Percentiles rank a stretch among this genome's conserved stretches.
phyloP scores from a whole-genome alignment of 1,140 invertebrate genomes.

The Drosophila subpulchrella region DNA sequence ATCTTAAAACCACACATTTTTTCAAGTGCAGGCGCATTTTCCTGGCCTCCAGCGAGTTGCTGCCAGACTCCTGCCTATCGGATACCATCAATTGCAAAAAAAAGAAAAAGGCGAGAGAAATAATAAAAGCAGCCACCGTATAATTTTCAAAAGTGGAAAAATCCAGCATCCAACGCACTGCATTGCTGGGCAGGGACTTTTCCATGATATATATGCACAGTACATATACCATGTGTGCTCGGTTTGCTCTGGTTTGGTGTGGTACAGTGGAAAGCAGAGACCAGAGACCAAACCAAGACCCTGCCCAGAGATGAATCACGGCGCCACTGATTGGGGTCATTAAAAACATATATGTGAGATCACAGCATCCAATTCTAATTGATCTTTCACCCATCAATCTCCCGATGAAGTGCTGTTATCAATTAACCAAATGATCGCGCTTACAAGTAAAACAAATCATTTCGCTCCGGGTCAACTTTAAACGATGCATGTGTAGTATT shows the following conservation, averaged over 20 bases:
- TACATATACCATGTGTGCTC: conserved; percentile 10
- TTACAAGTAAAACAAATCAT: conserved; percentile 61
- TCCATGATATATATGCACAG: conserved; percentile 12
- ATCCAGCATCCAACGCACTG: conserved; percentile 54
- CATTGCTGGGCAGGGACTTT: conserved; percentile 53
- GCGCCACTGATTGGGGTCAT: conserved; percentile 48
- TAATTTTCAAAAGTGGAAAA: conserved; percentile 82
- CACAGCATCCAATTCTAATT: conserved; percentile 36
- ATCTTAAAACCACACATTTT: background rate
- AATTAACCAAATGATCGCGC: conserved; percentile 71
- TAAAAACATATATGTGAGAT: conserved; percentile 32
- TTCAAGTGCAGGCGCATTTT: conserved; percentile 28
- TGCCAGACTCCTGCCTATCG: conserved; percentile 68
- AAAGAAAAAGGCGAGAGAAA: conserved; percentile 40
- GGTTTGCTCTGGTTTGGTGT: conserved; percentile 31
- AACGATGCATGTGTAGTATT: conserved; percentile 45
- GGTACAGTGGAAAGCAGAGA: conserved; percentile 52
- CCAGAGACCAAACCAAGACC: no score
- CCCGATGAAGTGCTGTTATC: conserved; percentile 52
- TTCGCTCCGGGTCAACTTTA: conserved; percentile 55
- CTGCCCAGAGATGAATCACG: conserved; percentile 37
- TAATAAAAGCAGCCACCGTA: conserved; percentile 65
- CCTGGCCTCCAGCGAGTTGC: conserved; percentile 40
- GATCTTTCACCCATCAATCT: conserved; percentile 54
- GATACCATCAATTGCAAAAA: conserved; percentile 80